Evolutionary conservation across 2,888 invertebrate genomes (phyloP).

Genomic region (Thelaira solivaga): DNA sequence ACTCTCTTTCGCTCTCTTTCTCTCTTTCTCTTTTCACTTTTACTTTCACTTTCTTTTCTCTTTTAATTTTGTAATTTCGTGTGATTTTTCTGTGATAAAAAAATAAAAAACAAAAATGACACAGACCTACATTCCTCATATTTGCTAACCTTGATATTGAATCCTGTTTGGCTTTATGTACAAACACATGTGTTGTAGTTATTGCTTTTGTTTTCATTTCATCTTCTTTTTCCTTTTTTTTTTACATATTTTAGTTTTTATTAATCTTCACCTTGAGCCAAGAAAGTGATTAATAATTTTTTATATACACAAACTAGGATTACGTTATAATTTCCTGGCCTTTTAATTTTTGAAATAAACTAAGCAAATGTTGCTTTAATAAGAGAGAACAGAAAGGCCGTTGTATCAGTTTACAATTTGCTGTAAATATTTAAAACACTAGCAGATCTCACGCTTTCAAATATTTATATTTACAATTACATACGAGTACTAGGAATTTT

Average conservation of each 20-base stretch:
- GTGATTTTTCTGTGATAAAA: not conserved
- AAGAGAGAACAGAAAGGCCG: not conserved
- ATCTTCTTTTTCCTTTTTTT: not conserved
- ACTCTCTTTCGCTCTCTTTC: too few species aligned
- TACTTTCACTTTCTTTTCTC: too few species aligned
- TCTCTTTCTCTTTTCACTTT: too few species aligned
- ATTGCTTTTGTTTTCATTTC: constrained; percentile 16
- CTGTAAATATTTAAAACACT: too few species aligned
- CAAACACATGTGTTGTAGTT: constrained; percentile 14
- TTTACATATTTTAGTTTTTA: constrained; percentile 33
- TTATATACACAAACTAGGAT: constrained; percentile 22
- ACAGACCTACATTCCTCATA: constrained; percentile 48
- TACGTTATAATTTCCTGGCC: constrained; percentile 39
- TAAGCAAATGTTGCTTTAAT: too few species aligned
- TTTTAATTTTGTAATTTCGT: too few species aligned
- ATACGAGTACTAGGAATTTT: too few species aligned
- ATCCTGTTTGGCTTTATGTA: constrained; percentile 53
- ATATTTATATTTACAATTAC: too few species aligned
- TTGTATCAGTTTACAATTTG: too few species aligned
- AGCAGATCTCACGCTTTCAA: too few species aligned
- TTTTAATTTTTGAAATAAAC: constrained; percentile 10
- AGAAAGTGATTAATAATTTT: constrained; percentile 11
- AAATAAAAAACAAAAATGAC: not conserved
- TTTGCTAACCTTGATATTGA: constrained; percentile 60
- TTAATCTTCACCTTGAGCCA: constrained; percentile 59